phyloP scores from a whole-genome alignment of 2,888 invertebrate genomes.

The Folsomia candida region DNA sequence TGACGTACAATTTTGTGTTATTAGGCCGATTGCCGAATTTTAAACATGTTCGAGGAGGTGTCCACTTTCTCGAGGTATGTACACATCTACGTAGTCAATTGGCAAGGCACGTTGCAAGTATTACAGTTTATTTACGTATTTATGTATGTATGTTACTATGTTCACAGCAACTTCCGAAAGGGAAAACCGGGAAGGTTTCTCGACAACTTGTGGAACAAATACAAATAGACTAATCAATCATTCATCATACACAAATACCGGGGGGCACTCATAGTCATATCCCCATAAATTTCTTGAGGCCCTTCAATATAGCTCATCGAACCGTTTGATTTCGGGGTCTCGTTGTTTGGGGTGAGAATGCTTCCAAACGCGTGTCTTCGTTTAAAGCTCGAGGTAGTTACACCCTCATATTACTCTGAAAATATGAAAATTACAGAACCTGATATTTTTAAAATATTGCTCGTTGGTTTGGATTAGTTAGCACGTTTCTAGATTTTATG shows the following conservation, averaged over 20 bases:
- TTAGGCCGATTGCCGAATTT: slow-evolving; percentile 31
- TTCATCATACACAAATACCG: not conserved
- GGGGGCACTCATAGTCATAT: not conserved
- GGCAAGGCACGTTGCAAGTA: not conserved
- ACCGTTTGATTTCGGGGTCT: not conserved
- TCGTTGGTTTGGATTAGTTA: not conserved
- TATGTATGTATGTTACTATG: not conserved
- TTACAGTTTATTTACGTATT: not conserved
- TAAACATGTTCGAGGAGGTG: slow-evolving; percentile 39
- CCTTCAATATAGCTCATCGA: not conserved
- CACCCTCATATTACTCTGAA: not conserved
- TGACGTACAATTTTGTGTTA: not conserved
- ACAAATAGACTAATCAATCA: slow-evolving; percentile 9
- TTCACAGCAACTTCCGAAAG: slow-evolving; percentile 31
- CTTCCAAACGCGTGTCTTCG: not conserved
- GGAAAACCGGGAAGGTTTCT: slow-evolving; percentile 40
- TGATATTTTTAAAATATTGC: not conserved
- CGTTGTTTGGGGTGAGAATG: not conserved
- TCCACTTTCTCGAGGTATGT: slow-evolving; percentile 25
- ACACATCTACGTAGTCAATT: slow-evolving; percentile 20
- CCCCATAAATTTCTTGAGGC: not conserved
- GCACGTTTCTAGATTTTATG: not conserved
- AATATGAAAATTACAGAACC: not conserved
- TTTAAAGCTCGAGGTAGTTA: not conserved
- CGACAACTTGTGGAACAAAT: slow-evolving; percentile 31